These are phyloP conservation scores for Pterocles orientalis DNA, from an alignment of 2,113 vertebrate genomes.

Conservation along the genomic window DNA sequence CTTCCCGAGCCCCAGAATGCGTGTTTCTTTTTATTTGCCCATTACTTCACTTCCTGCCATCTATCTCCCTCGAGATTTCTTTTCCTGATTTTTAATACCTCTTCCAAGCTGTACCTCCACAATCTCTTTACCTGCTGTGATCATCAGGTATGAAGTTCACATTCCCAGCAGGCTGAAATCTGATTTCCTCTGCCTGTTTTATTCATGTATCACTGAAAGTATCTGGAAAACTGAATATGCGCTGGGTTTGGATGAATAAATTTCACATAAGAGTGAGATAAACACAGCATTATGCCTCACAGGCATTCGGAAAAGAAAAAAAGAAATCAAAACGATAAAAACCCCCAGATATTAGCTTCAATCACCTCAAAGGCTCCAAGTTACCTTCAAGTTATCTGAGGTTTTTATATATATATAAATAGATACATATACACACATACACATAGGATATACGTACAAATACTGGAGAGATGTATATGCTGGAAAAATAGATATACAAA, in stretches of 20 bases:
- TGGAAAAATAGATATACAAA: neutral
- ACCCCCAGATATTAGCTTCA: neutral
- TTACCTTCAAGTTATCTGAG: neutral
- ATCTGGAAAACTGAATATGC: neutral
- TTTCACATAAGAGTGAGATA: neutral
- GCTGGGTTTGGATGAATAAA: neutral
- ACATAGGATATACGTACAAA: neutral
- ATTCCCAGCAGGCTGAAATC: slow-evolving; percentile 8
- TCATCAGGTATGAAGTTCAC: neutral
- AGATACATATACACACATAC: neutral
- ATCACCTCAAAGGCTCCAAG: neutral
- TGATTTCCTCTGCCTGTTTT: neutral
- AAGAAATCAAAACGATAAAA: neutral
- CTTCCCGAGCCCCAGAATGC: neutral
- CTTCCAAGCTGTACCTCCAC: neutral
- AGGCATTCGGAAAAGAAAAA: neutral
- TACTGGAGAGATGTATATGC: neutral
- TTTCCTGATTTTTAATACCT: neutral
- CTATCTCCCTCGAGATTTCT: neutral
- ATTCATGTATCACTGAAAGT: neutral
- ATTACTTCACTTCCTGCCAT: slow-evolving; percentile 23
- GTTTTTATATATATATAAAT: neutral
- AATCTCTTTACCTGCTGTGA: neutral
- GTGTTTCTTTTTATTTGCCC: neutral
- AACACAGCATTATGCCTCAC: neutral